Evolutionary conservation across 2,888 invertebrate species (phyloP).

Genomic region (Plusia festucae): DNA sequence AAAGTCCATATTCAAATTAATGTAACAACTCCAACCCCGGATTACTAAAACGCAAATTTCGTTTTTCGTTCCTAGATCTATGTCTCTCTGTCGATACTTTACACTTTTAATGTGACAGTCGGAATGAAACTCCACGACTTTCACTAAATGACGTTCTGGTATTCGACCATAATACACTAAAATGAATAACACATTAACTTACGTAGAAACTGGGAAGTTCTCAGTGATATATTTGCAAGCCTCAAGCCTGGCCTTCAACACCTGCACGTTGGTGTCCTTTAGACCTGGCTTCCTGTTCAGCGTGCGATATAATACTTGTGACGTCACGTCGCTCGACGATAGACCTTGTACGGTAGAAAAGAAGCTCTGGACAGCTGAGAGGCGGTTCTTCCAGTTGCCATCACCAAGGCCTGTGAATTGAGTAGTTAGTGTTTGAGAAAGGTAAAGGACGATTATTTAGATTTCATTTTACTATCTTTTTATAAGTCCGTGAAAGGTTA

Average conservation of each 20-base stretch:
- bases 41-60: too few relatives aligned
- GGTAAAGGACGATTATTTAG: too few relatives aligned
- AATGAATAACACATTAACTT: conserved; percentile 61
- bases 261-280: conserved; percentile 97
- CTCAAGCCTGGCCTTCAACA: conserved; percentile 94
- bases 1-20: too few relatives aligned
- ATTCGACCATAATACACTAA: too few relatives aligned
- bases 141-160: too few relatives aligned
- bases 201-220: conserved; percentile 92
- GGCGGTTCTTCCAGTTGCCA: conserved; percentile 95
- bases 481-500: too few relatives aligned
- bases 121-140: too few relatives aligned
- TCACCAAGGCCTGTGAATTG: conserved; percentile 90
- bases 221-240: conserved; percentile 94
- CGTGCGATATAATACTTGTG: conserved; percentile 93
- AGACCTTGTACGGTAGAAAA: conserved; percentile 90
- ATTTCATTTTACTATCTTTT: too few relatives aligned
- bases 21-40: too few relatives aligned
- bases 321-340: conserved; percentile 90
- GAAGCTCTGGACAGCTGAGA: conserved; percentile 93
- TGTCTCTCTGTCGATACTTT: too few relatives aligned
- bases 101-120: too few relatives aligned
- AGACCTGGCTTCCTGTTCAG: conserved; percentile 95
- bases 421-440: background rate
- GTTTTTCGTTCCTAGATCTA: too few relatives aligned